Conservation (phyloP, 2,888 invertebrate genomes). For the Macaria liturata region DNA sequence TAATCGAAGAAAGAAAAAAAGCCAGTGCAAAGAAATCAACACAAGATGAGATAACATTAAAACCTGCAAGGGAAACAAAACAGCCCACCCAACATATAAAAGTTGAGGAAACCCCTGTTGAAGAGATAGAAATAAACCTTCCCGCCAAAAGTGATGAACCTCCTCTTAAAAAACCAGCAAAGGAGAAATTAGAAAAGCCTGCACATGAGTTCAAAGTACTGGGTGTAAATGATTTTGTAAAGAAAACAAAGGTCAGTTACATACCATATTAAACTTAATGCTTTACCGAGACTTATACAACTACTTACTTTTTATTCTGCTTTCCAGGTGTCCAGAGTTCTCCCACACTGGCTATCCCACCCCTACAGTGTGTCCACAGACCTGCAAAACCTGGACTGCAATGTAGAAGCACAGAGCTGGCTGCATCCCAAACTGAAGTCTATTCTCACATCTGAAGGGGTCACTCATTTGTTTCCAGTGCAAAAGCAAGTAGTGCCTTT, state of each 20-base stretch:
- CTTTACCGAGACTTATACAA: too few relatives aligned
- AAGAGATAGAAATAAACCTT: slow-evolving; percentile 3
- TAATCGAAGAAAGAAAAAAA: slow-evolving; percentile 83
- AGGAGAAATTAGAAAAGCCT: slow-evolving; percentile 35
- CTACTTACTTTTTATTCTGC: too few relatives aligned
- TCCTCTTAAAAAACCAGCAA: slow-evolving; percentile 27
- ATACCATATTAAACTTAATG: neutral
- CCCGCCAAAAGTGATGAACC: slow-evolving; percentile 23
- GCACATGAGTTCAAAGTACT: slow-evolving; percentile 85
- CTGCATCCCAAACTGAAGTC: slow-evolving; percentile 86
- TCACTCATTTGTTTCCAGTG: slow-evolving; percentile 92
- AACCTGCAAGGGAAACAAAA: slow-evolving; percentile 34
- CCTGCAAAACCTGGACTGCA: slow-evolving; percentile 81
- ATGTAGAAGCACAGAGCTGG: slow-evolving; percentile 81
- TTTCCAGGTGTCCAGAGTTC: slow-evolving; percentile 86
- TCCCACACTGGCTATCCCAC: slow-evolving; percentile 94
- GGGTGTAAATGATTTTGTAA: slow-evolving; percentile 84
- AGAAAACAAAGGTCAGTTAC: slow-evolving; percentile 75
- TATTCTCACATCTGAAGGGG: slow-evolving; percentile 87
- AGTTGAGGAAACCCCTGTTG: slow-evolving; percentile 24
- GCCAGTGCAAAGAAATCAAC: slow-evolving; percentile 50
- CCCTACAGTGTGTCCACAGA: slow-evolving; percentile 91
- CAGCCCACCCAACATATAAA: slow-evolving; percentile 42
- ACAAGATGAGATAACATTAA: slow-evolving; percentile 44
- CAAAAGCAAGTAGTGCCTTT: slow-evolving; percentile 91